phyloP scores from a whole-genome alignment of 2,113 vertebrate species.

The Hippocampus abdominalis region DNA sequence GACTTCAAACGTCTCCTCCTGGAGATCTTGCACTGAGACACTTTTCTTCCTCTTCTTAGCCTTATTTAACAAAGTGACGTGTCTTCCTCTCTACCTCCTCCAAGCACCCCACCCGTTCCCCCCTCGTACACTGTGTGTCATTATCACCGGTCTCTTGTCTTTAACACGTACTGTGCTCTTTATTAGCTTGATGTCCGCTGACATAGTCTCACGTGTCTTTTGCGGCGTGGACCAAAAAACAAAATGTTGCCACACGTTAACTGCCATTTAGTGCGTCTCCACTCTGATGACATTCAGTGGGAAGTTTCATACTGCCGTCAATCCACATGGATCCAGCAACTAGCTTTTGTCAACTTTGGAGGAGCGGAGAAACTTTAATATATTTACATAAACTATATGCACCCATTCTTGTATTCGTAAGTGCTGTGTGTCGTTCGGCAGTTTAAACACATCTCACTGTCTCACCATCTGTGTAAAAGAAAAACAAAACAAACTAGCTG shows the following conservation, averaged over 20 bases:
- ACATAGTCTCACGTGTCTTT: constrained; percentile 13
- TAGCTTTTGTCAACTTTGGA: neutral
- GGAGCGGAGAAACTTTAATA: neutral
- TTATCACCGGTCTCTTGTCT: neutral
- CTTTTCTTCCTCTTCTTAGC: neutral
- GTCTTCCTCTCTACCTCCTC: constrained; percentile 2
- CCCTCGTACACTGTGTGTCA: neutral
- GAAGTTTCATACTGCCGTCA: neutral
- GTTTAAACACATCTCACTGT: neutral
- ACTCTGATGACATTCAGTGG: neutral
- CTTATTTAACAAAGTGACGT: constrained; percentile 19
- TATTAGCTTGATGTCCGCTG: neutral
- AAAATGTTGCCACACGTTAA: constrained; percentile 12
- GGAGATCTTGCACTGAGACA: constrained; percentile 69
- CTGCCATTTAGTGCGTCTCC: constrained; percentile 9
- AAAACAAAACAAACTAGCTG: neutral
- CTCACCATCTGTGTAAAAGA: neutral
- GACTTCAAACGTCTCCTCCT: constrained; percentile 77
- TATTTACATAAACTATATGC: neutral
- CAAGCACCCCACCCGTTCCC: neutral
- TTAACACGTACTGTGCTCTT: neutral
- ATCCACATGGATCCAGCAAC: neutral
- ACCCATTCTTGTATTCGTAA: neutral
- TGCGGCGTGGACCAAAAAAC: constrained; percentile 52
- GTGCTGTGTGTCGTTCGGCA: neutral